Evolutionary conservation across 1,140 invertebrate genomes (phyloP).

Genomic region (Mercenaria mercenaria): DNA sequence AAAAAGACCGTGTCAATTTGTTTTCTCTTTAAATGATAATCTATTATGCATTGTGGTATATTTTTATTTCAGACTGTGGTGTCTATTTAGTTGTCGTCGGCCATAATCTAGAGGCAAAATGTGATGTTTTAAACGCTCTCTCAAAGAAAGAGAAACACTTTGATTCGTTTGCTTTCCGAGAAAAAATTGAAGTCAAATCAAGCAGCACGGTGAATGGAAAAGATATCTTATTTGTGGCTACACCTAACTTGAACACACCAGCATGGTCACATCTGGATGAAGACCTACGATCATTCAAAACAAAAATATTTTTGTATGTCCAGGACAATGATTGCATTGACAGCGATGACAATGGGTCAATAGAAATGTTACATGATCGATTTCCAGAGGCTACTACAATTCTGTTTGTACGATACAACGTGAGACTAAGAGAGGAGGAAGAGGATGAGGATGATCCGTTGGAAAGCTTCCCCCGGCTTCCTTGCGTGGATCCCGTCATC

Average conservation of each 20-base stretch:
- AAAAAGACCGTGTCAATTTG: too few species aligned
- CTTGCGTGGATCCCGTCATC: not conserved
- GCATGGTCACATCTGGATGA: not conserved
- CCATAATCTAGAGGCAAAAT: constrained; percentile 29
- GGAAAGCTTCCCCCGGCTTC: not conserved
- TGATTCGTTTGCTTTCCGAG: not conserved
- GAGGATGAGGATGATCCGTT: too few species aligned
- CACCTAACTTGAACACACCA: not conserved
- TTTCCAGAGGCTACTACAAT: not conserved
- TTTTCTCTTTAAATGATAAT: too few species aligned
- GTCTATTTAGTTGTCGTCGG: constrained; percentile 14
- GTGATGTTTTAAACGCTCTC: not conserved
- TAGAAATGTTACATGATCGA: not conserved
- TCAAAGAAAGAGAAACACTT: not conserved
- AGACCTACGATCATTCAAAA: not conserved
- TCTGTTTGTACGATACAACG: not conserved
- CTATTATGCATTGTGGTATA: too few species aligned
- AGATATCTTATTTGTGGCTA: not conserved
- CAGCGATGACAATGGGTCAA: not conserved
- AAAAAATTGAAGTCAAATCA: not conserved
- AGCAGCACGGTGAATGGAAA: not conserved
- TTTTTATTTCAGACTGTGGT: not conserved
- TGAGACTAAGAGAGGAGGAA: not conserved
- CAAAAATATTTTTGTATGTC: constrained; percentile 15
- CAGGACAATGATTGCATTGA: not conserved